Conservation (phyloP, 2,888 invertebrate species). For the Chymomyza amoena region DNA sequence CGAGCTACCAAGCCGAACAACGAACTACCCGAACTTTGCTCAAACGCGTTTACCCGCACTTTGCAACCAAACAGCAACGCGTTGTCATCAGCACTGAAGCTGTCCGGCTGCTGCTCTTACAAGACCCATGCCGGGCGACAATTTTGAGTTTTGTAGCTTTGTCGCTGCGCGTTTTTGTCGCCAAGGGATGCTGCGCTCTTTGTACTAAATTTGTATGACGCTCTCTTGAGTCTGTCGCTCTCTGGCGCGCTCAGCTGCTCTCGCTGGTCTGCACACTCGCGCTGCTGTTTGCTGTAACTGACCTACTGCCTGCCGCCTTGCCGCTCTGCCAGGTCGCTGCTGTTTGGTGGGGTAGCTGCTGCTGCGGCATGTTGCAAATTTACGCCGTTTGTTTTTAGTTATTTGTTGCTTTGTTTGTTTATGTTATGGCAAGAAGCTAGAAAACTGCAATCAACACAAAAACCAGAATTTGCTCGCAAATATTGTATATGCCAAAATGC, state of each 20-base stretch:
- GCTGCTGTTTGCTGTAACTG: conserved; percentile 48
- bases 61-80: conserved; percentile 77
- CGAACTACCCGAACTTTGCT: neutral
- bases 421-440: conserved; percentile 39
- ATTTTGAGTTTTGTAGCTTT: conserved; percentile 16
- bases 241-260: neutral
- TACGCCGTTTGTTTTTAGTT: neutral
- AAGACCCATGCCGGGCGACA: conserved; percentile 31
- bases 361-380: neutral
- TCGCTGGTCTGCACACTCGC: conserved; percentile 25
- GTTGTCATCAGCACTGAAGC: conserved; percentile 79
- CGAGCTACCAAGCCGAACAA: neutral
- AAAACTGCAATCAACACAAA: conserved; percentile 25
- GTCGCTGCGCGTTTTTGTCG: conserved; percentile 10
- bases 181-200: conserved; percentile 56
- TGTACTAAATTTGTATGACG: conserved; percentile 47
- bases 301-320: conserved; percentile 51
- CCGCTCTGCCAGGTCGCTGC: conserved; percentile 37
- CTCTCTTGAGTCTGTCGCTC: too few species aligned
- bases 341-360: conserved; percentile 2
- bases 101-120: conserved; percentile 51
- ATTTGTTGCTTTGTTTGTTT: conserved; percentile 52
- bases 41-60: neutral
- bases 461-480: neutral
- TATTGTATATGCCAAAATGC: neutral